Base-by-base conservation (phyloP, 2,888 invertebrate genomes). In the Caenorhabditis sp. region DNA sequence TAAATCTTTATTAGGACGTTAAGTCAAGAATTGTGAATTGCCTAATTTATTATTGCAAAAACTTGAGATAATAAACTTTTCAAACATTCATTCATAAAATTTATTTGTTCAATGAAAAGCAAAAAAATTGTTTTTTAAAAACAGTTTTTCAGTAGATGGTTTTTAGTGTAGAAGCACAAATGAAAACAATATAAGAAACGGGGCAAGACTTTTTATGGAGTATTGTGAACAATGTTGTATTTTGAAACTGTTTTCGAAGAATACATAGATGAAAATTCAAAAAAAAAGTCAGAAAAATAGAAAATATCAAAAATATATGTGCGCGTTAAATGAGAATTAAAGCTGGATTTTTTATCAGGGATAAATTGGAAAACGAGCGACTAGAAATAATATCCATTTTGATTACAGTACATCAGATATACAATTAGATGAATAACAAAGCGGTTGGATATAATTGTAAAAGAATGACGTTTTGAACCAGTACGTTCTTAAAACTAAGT, bases 271-370 rank as follows among this genome's bases (percentile, higher is more conserved):
- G n/a, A n/a, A n/a, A n/a, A n/a, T n/a, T n/a, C n/a, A n/a, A n/a
- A n/a, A n/a, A 32, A 9, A 6, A 32, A 9, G 32, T 4, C 9
- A 37, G 26, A 18, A 13, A 32, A 44, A n/a, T 37, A 37, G 35
- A 47, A 60, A 22, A 47, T 26, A 28, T 5, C 40, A 64, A 22
- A 51, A 51, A 2, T 13, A 40, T 32, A 9, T 32, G 60, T 35
- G 60, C 32, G 69, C 32, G 51, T 47, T 28, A 44, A 62, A 55
- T 32, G 26, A 72, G 65, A 65, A 74, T 65, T 74, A 65, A 74
- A 74, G 72, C 65, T 58, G 50, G 72, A 74, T 65, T 65, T 58
- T 50, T 40, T 26, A 74, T 74, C 72, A 72, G 56, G 56, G 56
- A 58, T 74, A 58, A 51, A 58, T 58, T 28, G 47, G 65, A 72